Evolutionary conservation across 2,888 invertebrate genomes (phyloP), one percentile per base, ranked within the genome.

Genomic region (Tenthredo scrophulariae): DNA sequence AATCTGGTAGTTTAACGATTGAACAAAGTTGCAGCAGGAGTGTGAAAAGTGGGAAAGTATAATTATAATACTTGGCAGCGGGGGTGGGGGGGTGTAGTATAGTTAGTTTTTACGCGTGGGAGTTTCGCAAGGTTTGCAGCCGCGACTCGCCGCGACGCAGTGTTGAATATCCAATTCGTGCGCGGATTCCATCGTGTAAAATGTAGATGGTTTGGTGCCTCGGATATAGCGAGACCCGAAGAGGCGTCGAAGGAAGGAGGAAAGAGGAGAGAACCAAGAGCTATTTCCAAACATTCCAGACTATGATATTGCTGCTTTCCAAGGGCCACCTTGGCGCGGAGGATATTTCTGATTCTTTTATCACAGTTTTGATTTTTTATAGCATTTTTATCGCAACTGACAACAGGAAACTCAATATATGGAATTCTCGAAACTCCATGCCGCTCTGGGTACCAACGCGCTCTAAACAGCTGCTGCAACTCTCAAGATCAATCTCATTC

Each of bases 261-360:
- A 84, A 85, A 84, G 83, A 79, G 86, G 72, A 87, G 90, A 75
- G 15, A 84, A 85, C 84, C 82, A 75, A 86, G 72, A 87, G 90
- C 90, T 91, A 91, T 91, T 91, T 91, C 91, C 90, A 91, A 91
- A 89, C 89, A 88, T 90, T 91, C 90, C 91, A 88, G 89, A 87
- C 91, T 91, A 88, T 91, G 90, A 91, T 91, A 91, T 89, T 91
- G 90, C 89, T 88, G 91, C 88, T 91, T 91, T 90, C 91, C 90
- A 90, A 89, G 88, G 87, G 88, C 67, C 82, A 43, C 84, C 22
- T 46, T 50, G n/a, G 43, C 79, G 77, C n/a, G 46, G 85, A 29
- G 46, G 86, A 88, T 88, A 87, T 87, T 86, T 85, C 85, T 85
- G 85, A 87, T 88, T 88, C 86, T 88, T 88, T 88, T 87, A 79